Evolutionary conservation across 1,140 invertebrate genomes (phyloP), one percentile per base, ranked within the genome.

Genomic region (Drosophila arizonae): DNA sequence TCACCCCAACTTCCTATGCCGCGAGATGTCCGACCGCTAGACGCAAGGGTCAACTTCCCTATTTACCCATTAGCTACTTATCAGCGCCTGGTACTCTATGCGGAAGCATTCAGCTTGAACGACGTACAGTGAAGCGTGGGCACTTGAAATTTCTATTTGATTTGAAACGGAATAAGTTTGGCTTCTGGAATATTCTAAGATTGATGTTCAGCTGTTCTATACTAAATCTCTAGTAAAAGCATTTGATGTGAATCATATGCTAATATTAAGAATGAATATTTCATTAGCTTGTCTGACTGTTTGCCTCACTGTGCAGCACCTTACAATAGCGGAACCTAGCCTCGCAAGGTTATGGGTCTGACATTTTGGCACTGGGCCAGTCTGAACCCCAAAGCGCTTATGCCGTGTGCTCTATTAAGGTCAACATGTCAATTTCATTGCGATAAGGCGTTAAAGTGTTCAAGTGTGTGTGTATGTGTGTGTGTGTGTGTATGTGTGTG

Each of bases 391-490:
- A 48, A 33, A 60, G 39, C 56, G 36, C 6, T 39, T 61, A 68
- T 26, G 55, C 65, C 51, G 43, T 68, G 15, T 15, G 28, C 26
- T 43, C 13, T 52, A 72, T 84, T 84, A 70, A 86, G 82, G 81
- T 86, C 76, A 78, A 73, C 75, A 62, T 76, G 75, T 87, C 76
- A 87, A 58, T 70, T 85, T 69, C 30, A 67, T 46, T 24, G 30
- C 74, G 81, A 86, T 86, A 81, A 86, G 63, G 30, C 51, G 41
- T 33, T 33, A 45, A 43, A 57, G 43, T 46, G 43, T 46, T 15
- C 17, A 17, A 15, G n/a, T 45, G 3, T 45, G n/a, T 45, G 13
- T 41, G 39, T 24, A 17, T 17, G 17, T 17, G 17, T 17, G 17
- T 17, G 17, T 17, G 17, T 1, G 17, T 41, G 8, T 41, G 39